Evolutionary conservation across 2,797 vertebrate species (phyloP).

Genomic region (Pteropus rufus): DNA sequence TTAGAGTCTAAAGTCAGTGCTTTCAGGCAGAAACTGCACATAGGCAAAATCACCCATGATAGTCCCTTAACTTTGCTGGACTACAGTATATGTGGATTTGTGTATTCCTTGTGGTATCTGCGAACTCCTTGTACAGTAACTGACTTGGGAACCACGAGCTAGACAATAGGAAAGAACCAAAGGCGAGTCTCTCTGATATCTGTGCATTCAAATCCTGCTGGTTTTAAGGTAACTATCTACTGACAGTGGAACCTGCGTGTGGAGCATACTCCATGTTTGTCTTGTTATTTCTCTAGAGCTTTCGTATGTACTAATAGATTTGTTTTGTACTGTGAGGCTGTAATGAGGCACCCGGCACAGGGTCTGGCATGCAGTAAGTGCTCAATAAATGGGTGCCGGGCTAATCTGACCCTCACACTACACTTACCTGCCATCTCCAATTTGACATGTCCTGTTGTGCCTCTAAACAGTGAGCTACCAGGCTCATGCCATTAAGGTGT

Average conservation of each 20-base stretch:
- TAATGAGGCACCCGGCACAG: neutral
- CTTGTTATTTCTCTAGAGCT: neutral
- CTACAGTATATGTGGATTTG: fast-evolving
- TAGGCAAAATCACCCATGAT: neutral
- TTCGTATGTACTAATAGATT: neutral
- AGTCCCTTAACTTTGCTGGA: neutral
- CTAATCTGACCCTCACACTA: neutral
- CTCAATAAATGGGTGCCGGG: neutral
- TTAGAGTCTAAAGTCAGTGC: neutral
- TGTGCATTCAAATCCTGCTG: neutral
- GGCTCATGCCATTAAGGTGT: neutral
- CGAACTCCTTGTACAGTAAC: neutral
- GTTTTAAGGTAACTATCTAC: neutral
- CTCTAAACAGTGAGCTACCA: neutral
- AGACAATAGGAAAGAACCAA: neutral
- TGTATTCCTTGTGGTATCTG: neutral
- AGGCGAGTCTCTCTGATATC: neutral
- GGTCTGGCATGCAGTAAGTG: neutral
- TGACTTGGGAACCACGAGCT: neutral
- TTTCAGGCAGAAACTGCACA: neutral
- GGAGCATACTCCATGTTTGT: neutral
- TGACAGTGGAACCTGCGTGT: neutral
- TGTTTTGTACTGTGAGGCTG: neutral
- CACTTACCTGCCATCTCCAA: neutral
- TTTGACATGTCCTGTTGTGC: neutral